Conservation (phyloP, 2,113 vertebrate species). For the Sakesphorus luctuosus region DNA sequence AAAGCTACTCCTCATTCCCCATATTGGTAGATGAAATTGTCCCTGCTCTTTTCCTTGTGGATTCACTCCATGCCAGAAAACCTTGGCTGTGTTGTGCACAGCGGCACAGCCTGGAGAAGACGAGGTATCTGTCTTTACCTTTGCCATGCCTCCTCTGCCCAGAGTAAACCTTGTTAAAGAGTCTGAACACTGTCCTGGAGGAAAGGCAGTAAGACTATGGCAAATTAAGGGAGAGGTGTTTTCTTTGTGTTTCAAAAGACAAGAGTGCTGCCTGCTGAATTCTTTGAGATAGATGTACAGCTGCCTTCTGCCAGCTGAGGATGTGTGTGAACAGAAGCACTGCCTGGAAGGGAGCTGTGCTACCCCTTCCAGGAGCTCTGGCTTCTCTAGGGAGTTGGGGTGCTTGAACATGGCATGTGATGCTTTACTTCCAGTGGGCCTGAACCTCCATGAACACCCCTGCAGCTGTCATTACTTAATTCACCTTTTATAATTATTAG, state of each 20-base stretch:
- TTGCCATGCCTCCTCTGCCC: background rate
- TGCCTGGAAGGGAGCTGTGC: background rate
- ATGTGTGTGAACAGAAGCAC: background rate
- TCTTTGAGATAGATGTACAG: background rate
- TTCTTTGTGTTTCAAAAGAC: background rate
- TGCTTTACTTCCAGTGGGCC: background rate
- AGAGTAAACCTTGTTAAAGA: background rate
- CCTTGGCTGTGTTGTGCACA: fast-evolving
- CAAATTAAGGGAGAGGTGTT: background rate
- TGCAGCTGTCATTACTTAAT: background rate
- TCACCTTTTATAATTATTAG: background rate
- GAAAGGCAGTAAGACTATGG: background rate
- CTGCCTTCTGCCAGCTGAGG: background rate
- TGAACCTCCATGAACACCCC: background rate
- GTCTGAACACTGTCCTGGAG: background rate
- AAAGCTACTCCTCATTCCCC: background rate
- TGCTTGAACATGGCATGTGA: background rate
- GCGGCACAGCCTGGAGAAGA: background rate
- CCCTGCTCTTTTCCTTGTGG: background rate
- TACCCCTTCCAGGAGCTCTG: fast-evolving
- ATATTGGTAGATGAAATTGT: background rate
- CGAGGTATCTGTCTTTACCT: background rate
- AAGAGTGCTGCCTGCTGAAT: background rate
- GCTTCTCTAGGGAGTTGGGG: background rate
- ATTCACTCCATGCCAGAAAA: background rate